phyloP scores from a whole-genome alignment of 1,140 invertebrate genomes.

The Euura saliciscinereae region DNA sequence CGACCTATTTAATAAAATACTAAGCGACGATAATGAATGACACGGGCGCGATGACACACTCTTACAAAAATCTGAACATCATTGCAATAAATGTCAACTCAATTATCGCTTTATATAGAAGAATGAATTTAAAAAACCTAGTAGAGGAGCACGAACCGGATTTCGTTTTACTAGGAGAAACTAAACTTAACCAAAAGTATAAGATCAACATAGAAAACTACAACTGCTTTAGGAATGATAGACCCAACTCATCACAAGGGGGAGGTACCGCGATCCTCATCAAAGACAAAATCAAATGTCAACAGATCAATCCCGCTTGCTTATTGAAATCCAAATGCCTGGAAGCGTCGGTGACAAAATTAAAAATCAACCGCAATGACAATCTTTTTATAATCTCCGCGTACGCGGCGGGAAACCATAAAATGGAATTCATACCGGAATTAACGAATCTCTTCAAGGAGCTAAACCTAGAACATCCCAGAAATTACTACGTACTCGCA shows the following conservation, averaged over 20 bases:
- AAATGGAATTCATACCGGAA: too few species aligned
- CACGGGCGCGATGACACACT: too few species aligned
- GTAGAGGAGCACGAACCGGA: constrained; percentile 8
- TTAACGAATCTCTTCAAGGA: not conserved
- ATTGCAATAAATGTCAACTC: constrained; percentile 22
- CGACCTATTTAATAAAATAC: not conserved
- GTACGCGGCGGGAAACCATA: too few species aligned
- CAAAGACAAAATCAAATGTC: not conserved
- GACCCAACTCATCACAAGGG: not conserved
- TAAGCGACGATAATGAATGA: not conserved
- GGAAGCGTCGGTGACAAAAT: not conserved
- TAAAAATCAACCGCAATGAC: not conserved
- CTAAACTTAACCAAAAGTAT: constrained; percentile 16
- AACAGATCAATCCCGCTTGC: not conserved
- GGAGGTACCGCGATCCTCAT: constrained; percentile 19
- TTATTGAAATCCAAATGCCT: not conserved
- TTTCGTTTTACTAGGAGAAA: constrained; percentile 17
- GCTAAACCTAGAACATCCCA: too few species aligned
- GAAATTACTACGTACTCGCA: constrained; percentile 21
- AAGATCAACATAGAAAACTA: constrained; percentile 15
- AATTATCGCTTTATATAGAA: constrained; percentile 6
- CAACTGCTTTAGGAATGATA: constrained; percentile 16
- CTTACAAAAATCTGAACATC: constrained; percentile 10
- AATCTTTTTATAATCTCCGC: too few species aligned
- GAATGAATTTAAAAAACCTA: constrained; percentile 15